Conservation (phyloP, 2,113 vertebrate genomes). For the Dendropsophus ebraccatus region DNA sequence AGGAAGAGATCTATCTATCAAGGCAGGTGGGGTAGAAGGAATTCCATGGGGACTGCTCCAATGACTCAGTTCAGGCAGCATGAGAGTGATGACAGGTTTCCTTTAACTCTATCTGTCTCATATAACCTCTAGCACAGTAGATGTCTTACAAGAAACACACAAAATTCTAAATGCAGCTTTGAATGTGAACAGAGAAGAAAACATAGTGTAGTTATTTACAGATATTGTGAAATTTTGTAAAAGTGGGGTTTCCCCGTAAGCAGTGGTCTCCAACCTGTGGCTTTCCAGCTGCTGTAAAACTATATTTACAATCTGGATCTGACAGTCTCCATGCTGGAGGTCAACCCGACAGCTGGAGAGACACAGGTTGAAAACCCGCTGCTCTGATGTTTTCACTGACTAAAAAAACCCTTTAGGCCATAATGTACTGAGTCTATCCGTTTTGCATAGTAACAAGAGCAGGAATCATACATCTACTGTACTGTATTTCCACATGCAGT, state of each 20-base stretch:
- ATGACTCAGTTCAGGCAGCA: too few relatives aligned
- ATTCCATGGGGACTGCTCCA: too few relatives aligned
- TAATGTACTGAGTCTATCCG: neutral
- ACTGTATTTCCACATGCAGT: neutral
- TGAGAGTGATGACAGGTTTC: too few relatives aligned
- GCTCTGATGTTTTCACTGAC: neutral
- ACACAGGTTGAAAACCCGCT: neutral
- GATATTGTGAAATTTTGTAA: neutral
- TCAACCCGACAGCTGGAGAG: neutral
- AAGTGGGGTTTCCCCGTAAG: neutral
- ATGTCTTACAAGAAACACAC: neutral
- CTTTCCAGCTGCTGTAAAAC: neutral
- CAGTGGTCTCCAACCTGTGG: neutral
- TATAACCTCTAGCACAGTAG: too few relatives aligned
- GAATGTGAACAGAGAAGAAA: neutral
- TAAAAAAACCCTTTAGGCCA: neutral
- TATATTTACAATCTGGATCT: neutral
- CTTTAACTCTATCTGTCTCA: too few relatives aligned
- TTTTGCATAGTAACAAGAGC: neutral
- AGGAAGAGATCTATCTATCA: too few relatives aligned
- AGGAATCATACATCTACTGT: neutral
- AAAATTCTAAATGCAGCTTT: neutral
- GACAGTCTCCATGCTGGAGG: neutral
- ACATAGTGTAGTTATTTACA: neutral
- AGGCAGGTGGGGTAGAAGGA: too few relatives aligned